These are phyloP conservation scores for Alfaro cultratus DNA, from an alignment of 2,797 vertebrate species.

Conservation along the genomic window DNA sequence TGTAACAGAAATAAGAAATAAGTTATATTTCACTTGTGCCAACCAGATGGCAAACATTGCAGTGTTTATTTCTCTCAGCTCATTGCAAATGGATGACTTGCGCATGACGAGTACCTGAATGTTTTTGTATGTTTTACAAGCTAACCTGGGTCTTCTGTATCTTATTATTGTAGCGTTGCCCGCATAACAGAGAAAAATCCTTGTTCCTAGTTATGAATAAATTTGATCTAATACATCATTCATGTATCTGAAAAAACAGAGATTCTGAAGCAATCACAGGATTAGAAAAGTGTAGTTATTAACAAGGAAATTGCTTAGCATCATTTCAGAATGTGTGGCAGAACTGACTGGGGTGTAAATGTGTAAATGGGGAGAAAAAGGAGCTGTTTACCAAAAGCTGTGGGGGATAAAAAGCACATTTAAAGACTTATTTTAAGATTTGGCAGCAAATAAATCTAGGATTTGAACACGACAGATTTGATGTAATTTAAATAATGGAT, in stretches of 20 bases:
- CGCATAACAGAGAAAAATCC: conserved; percentile 1
- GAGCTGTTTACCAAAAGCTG: background rate
- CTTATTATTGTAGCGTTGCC: background rate
- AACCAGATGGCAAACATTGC: background rate
- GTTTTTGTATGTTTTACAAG: background rate
- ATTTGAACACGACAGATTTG: background rate
- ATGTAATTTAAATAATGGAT: background rate
- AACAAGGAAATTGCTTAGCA: conserved; percentile 1
- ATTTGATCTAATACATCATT: background rate
- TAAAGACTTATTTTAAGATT: background rate
- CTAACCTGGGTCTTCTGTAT: background rate
- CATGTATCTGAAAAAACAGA: conserved; percentile 2
- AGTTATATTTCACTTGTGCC: background rate
- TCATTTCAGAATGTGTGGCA: background rate
- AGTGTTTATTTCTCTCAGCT: background rate
- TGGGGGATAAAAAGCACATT: background rate
- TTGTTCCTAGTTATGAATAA: background rate
- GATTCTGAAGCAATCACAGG: background rate
- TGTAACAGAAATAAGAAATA: background rate
- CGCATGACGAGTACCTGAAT: background rate
- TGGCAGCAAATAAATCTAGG: background rate
- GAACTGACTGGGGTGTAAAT: background rate
- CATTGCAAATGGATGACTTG: background rate
- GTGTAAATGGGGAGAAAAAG: background rate
- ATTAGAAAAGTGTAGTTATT: conserved; percentile 5